A percentile compares a stretch with the other conserved stretches of the same genome.
Evolutionary conservation across 2,113 vertebrate genomes (phyloP).

Genomic region (Crypturellus undulatus): DNA sequence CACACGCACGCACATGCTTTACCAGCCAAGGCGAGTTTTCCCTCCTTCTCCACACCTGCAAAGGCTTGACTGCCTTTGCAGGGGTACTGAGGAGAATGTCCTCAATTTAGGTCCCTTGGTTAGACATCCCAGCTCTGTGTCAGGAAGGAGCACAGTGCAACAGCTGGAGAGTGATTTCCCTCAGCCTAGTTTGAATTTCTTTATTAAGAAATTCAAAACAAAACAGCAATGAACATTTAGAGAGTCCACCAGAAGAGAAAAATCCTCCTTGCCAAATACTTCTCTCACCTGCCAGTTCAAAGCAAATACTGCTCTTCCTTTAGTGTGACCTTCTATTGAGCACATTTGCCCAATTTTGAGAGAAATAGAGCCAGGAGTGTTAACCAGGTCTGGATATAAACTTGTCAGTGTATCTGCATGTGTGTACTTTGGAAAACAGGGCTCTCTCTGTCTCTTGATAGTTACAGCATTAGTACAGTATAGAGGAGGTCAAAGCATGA

Average conservation of each 20-base stretch:
- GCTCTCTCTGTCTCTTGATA: neutral
- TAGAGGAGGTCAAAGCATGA: neutral
- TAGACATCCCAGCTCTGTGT: neutral
- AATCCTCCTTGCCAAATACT: slow-evolving; percentile 2
- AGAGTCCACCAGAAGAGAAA: neutral
- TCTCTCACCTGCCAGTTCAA: slow-evolving; percentile 39
- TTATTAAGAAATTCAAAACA: neutral
- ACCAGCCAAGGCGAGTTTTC: neutral
- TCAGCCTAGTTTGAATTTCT: neutral
- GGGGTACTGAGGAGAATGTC: too few species aligned
- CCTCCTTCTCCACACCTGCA: neutral
- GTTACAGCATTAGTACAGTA: neutral
- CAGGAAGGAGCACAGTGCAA: neutral
- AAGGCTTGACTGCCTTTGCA: neutral
- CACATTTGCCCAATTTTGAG: neutral
- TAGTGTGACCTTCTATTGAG: neutral
- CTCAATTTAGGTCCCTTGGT: neutral
- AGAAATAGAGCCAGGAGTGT: neutral
- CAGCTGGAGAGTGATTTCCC: neutral
- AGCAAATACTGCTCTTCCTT: neutral
- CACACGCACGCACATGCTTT: slow-evolving; percentile 60
- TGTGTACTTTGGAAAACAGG: neutral
- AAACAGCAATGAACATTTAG: neutral
- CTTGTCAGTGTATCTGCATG: accelerated
- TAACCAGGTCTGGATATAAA: neutral